phyloP scores from a whole-genome alignment of 2,797 vertebrate genomes.

The Enteromius thamalakanensis region DNA sequence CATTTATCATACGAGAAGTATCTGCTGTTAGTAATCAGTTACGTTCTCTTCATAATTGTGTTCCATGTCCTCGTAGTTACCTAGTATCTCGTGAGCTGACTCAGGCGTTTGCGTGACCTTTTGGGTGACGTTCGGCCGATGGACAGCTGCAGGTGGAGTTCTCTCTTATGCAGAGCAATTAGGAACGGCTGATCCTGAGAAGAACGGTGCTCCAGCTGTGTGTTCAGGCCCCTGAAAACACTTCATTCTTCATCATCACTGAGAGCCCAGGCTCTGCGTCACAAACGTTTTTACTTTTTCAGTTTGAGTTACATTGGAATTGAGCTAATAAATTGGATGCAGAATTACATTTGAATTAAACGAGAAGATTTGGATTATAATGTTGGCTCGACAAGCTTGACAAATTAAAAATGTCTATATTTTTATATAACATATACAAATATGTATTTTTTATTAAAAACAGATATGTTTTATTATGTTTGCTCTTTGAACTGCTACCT shows the following conservation, averaged over 20 bases:
- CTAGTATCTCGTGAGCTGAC: not conserved
- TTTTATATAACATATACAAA: too few relatives aligned
- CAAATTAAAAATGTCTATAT: not conserved
- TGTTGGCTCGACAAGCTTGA: not conserved
- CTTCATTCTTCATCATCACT: not conserved
- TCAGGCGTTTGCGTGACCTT: not conserved
- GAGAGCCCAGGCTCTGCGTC: not conserved
- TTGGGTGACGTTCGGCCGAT: not conserved
- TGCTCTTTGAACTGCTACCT: not conserved
- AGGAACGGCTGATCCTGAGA: constrained; percentile 34
- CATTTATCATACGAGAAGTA: constrained; percentile 41
- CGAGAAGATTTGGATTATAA: not conserved
- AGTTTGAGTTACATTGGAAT: not conserved
- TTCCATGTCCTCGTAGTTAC: constrained; percentile 24
- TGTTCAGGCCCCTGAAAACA: not conserved
- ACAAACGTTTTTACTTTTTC: not conserved
- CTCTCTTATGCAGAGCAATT: constrained; percentile 37
- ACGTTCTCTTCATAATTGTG: constrained; percentile 35
- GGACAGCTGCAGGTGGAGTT: constrained; percentile 29
- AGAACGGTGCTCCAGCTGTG: constrained; percentile 34
- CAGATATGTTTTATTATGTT: not conserved
- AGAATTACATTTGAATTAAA: not conserved
- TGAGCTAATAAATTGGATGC: not conserved
- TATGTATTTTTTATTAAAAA: too few relatives aligned
- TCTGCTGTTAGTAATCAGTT: constrained; percentile 45